phyloP scores from a whole-genome alignment of 2,113 vertebrate species.

The Sciurus niger region DNA sequence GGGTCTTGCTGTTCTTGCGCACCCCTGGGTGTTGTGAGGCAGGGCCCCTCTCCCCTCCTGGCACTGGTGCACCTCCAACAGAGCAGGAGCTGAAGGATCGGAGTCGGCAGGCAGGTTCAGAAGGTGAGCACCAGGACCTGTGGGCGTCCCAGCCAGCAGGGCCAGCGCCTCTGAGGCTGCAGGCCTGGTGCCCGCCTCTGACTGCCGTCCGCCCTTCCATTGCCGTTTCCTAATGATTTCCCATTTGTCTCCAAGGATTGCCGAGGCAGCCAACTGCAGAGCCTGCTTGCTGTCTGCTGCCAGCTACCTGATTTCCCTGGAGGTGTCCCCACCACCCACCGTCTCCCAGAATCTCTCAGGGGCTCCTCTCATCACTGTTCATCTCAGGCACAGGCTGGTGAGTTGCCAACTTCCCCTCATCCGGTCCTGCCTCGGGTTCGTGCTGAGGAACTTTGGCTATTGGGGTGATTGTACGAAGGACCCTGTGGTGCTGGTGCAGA shows the following conservation, averaged over 20 bases:
- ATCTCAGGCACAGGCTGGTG: slow-evolving; percentile 94
- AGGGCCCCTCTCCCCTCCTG: not conserved
- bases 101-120: not conserved
- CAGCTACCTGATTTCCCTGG: slow-evolving; percentile 95
- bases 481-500: rapidly evolving
- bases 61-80: not conserved
- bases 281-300: slow-evolving; percentile 91
- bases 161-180: too few species aligned
- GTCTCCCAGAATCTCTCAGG: slow-evolving; percentile 93
- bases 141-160: too few species aligned
- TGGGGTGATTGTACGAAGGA: rapidly evolving
- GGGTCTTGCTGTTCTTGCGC: too few species aligned
- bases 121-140: too few species aligned
- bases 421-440: rapidly evolving
- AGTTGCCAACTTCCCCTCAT: slow-evolving; percentile 69
- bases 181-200: not conserved
- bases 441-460: rapidly evolving
- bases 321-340: slow-evolving; percentile 92
- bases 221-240: not conserved
- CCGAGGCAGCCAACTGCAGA: slow-evolving; percentile 88
- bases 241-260: slow-evolving; percentile 89
- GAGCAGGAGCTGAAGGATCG: rapidly evolving
- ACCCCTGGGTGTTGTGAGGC: not conserved
- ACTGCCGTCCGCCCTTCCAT: rapidly evolving
- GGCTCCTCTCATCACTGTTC: slow-evolving; percentile 93